Conservation (phyloP, 1,140 invertebrate species). For the Bombus breviceps region DNA sequence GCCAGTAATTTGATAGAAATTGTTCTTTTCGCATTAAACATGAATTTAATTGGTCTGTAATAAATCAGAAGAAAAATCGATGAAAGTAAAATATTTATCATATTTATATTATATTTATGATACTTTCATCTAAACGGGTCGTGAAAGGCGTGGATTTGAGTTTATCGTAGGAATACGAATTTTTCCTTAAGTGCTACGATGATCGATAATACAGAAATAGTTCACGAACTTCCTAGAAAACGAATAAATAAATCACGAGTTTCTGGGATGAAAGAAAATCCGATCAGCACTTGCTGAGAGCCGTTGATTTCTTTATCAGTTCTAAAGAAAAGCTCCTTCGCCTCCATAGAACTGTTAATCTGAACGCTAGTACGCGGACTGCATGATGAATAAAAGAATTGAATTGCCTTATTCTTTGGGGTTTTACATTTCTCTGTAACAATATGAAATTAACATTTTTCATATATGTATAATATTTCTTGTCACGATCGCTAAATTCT, state of each 20-base stretch:
- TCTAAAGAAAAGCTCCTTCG: conserved; percentile 18
- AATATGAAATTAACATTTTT: too few species aligned
- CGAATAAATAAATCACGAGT: conserved; percentile 34
- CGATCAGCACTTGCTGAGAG: conserved; percentile 29
- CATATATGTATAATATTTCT: too few species aligned
- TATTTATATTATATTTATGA: not conserved
- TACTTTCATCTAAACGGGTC: not conserved
- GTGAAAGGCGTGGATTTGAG: not conserved
- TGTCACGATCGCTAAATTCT: too few species aligned
- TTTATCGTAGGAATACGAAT: not conserved
- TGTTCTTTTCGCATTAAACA: not conserved
- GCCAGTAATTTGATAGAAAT: not conserved
- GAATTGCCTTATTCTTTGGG: not conserved
- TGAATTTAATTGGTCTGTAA: not conserved
- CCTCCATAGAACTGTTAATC: conserved; percentile 17
- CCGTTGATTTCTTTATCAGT: conserved; percentile 43
- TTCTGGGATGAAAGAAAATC: conserved; percentile 25
- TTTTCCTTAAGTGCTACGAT: not conserved
- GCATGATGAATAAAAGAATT: not conserved
- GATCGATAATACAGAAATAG: conserved; percentile 9
- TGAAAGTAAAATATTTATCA: not conserved
- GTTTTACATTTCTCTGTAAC: not conserved
- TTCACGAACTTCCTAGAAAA: not conserved
- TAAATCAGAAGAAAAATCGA: not conserved
- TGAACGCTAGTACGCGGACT: not conserved